These are phyloP conservation scores for Benitochromis conjunctus DNA, from an alignment of 2,113 vertebrate species.

Conservation along the genomic window DNA sequence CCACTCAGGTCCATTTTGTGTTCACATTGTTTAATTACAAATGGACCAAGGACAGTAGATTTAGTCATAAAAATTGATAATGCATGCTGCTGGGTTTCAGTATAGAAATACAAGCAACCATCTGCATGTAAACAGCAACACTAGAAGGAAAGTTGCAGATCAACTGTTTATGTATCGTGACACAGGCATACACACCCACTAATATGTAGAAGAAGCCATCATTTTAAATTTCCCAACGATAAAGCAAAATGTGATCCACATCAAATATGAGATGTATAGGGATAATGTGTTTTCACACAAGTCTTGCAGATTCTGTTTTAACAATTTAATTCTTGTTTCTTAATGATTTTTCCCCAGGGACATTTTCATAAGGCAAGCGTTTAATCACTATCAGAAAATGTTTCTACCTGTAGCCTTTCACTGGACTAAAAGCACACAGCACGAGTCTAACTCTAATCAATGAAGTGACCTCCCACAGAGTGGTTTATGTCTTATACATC, in stretches of 20 bases:
- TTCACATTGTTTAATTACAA: background rate
- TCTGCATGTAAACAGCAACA: background rate
- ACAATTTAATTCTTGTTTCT: constrained; percentile 21
- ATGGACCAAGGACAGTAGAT: background rate
- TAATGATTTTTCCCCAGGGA: constrained; percentile 26
- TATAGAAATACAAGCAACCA: background rate
- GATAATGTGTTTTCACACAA: background rate
- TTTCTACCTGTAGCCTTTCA: constrained; percentile 6
- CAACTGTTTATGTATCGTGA: background rate
- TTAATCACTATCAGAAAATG: constrained; percentile 5
- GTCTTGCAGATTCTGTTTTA: background rate
- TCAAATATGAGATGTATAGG: background rate
- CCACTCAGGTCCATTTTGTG: background rate
- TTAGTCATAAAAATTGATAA: background rate
- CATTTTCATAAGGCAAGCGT: constrained; percentile 18
- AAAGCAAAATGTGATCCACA: background rate
- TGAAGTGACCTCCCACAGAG: constrained; percentile 53
- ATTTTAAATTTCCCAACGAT: background rate
- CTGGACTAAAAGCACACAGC: constrained; percentile 8
- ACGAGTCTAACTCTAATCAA: constrained; percentile 37
- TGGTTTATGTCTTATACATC: constrained; percentile 41
- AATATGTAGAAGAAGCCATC: background rate
- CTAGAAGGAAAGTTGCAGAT: background rate
- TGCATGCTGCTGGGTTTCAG: background rate
- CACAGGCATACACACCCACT: background rate